Evolutionary conservation across 2,888 invertebrate species (phyloP), one percentile per base, ranked within the genome.

Genomic region (Marasmarcha lunaedactyla): DNA sequence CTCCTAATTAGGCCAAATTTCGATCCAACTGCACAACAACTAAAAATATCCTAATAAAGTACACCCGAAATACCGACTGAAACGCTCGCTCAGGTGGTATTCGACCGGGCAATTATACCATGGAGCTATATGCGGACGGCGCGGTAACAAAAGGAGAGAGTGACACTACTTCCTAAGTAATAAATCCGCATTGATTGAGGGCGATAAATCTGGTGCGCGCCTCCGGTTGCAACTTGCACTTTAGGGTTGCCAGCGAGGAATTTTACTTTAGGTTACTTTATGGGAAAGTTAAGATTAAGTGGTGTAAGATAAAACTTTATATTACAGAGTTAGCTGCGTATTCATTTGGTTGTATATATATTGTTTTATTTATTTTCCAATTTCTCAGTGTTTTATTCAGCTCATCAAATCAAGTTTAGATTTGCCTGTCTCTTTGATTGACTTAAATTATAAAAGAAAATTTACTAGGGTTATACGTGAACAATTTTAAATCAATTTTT

Each of bases 161-260:
- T 52, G 59, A 50, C 64, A 62, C 77, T 63, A 62, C 77, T 79
- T 79, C 77, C 79, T 72, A 56, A 61, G 73, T 74, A 67, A 79
- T 83, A 83, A 83, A 83, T 83, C 79, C 78, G 78, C 79, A 81
- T 83, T 81, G 81, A 83, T 83, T 79, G 81, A 78, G 63, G 59
- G 71, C 74, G 67, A 77, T 81, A 81, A 81, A 81, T 81, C 72
- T 72, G 62, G 55, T 53, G 66, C 65, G 67, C 68, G 58, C 55
- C 68, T 70, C 64, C 65, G 60, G 64, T 65, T 68, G 62, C 57
- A 54, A 63, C 11, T 66, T 65, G 59, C 57, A 51, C 20, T 20
- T 20, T 20, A 70, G 67, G 71, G 70, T 42, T 66, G 60, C 2
- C 52, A 6, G 9, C 6, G 6, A 6, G 25, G 25, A 25, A 9